Conservation (phyloP, 2,113 vertebrate genomes). For the Lipophrys pholis region DNA sequence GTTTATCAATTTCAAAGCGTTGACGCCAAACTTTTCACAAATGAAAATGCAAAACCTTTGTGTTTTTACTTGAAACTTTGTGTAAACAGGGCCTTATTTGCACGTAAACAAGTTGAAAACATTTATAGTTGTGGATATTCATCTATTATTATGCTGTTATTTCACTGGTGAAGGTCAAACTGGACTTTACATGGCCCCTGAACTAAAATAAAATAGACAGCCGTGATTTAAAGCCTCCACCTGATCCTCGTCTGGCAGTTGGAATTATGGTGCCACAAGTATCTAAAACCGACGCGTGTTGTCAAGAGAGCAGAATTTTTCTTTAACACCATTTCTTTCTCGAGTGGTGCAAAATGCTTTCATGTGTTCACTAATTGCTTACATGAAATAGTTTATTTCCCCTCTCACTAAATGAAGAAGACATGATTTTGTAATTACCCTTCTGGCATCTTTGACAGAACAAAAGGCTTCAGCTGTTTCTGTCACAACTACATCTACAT, state of each 20-base stretch:
- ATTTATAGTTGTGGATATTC: no score
- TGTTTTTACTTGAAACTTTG: no score
- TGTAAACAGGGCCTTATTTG: no score
- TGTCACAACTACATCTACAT: conserved; percentile 19
- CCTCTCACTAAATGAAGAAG: conserved; percentile 13
- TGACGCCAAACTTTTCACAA: no score
- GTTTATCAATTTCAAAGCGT: no score
- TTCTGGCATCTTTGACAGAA: conserved; percentile 15
- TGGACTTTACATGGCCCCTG: no score
- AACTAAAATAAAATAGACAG: no score
- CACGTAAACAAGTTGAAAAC: no score
- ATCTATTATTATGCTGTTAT: no score
- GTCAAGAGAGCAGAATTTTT: conserved; percentile 5
- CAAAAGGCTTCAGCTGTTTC: conserved; percentile 26
- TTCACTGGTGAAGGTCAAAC: no score
- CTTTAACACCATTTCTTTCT: conserved; percentile 31
- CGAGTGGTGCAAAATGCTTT: conserved; percentile 36
- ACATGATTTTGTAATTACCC: conserved; percentile 58
- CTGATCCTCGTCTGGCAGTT: conserved; percentile 1
- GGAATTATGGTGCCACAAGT: conserved; percentile 6
- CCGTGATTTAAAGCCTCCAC: conserved; percentile 11
- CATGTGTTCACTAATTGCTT: conserved; percentile 44
- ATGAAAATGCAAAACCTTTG: no score
- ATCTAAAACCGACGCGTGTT: neutral
- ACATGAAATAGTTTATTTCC: conserved; percentile 14